Base-by-base conservation (phyloP, 2,113 vertebrate species). In the Petroica traversi region DNA sequence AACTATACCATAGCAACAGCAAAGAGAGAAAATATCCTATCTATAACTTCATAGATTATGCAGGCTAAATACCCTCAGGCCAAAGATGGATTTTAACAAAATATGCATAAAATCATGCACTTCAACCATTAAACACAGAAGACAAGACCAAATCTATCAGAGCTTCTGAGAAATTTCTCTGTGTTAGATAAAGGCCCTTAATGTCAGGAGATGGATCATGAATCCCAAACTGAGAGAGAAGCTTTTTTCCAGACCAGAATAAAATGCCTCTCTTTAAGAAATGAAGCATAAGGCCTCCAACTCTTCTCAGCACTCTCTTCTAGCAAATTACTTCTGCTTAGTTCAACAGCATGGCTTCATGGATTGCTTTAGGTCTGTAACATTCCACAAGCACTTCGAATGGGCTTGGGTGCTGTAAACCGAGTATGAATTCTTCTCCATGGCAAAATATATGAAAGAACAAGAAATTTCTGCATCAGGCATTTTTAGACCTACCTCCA, bases 351-450 rank as follows among this genome's bases (percentile, higher is more conserved):
- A 38, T 71, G 11, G 16, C 8, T 62, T 89, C 55, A 46, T 49
- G 31, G 16, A 46, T 89, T 57, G 9, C 14, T 52, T 63, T 54
- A 84, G 15, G 45, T 77, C 33, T 71, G 23, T 33, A 57, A 76
- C 8, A 34, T 14, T 82, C 43, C 13, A 58, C 31, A 77, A 62
- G 18, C 28, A 26, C 17, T 76, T 18, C 2, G 0, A 88, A 64
- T 9, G 14, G 7, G 7, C 33, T 80, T 28, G 26, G 7, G 3
- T 15, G 36, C 40, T 72, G n/a, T 61, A 79, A 72, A 51, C 6
- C 41, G 7, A 15, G 1, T 45, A n/a, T 41, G 2, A 14, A 8
- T 62, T 71, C 46, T 54, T 49, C 36, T 41, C 29, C 0, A 0
- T 57, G 41, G 3, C 9, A 57, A 86, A 66, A 87, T 49, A 24